These are phyloP conservation scores for Nipponia nippon DNA, from an alignment of 2,113 vertebrate genomes.

Conservation along the genomic window DNA sequence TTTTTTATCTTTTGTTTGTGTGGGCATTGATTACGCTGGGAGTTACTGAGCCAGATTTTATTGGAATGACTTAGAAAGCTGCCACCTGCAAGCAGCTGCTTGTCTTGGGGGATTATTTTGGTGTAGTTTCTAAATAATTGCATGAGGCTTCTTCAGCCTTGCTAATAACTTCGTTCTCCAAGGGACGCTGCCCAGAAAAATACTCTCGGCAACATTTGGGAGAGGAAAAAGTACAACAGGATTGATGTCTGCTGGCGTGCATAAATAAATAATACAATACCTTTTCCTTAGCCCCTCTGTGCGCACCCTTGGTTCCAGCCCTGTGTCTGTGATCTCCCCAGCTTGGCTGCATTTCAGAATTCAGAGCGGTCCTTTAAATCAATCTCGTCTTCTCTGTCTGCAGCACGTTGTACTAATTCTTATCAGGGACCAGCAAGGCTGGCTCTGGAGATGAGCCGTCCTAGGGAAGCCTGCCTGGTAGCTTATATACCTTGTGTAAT, in stretches of 20 bases:
- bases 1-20: not conserved
- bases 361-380: not conserved
- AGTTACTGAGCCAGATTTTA: constrained; percentile 24
- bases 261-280: not conserved
- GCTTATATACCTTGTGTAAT: not conserved
- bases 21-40: not conserved
- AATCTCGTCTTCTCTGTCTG: not conserved
- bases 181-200: not conserved
- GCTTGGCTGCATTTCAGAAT: not conserved
- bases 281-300: not conserved
- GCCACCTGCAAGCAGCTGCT: not conserved
- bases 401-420: not conserved
- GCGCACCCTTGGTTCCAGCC: not conserved
- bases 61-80: constrained; percentile 12
- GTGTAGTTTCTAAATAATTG: constrained; percentile 23
- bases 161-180: not conserved
- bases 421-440: not conserved
- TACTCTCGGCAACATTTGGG: not conserved
- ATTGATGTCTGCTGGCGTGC: not conserved
- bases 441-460: not conserved
- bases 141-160: constrained; percentile 4
- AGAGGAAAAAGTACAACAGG: not conserved
- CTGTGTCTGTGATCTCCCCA: not conserved
- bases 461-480: not conserved
- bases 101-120: constrained; percentile 7